These are phyloP conservation scores for Cosmorhoe ocellata DNA, from an alignment of 2,888 invertebrate genomes.

Conservation along the genomic window DNA sequence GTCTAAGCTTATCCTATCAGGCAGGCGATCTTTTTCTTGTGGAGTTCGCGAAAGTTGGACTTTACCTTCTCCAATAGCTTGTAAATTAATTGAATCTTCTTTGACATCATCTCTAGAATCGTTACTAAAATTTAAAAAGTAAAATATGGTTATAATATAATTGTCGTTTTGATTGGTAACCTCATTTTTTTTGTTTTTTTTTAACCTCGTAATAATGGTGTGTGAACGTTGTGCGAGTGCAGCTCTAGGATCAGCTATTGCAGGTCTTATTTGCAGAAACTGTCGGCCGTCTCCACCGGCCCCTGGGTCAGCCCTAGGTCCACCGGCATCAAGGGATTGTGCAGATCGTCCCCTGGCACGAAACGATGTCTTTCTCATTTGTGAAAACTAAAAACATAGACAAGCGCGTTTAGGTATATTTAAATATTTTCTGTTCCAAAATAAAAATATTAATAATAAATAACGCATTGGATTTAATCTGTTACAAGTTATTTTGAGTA, in stretches of 20 bases:
- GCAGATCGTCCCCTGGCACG: conserved; percentile 76
- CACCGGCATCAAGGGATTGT: conserved; percentile 69
- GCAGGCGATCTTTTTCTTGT: conserved; percentile 91
- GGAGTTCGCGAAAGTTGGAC: conserved; percentile 86
- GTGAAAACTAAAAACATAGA: conserved; percentile 28
- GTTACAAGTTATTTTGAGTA: too few relatives aligned
- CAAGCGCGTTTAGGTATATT: too few relatives aligned
- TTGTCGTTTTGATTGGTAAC: too few relatives aligned
- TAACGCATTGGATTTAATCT: too few relatives aligned
- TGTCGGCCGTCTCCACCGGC: conserved; percentile 66
- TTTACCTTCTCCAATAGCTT: conserved; percentile 84
- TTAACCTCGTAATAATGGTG: conserved; percentile 73
- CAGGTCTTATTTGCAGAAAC: conserved; percentile 76
- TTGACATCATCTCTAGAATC: conserved; percentile 60
- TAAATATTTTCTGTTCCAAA: too few relatives aligned
- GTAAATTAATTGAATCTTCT: conserved; percentile 73
- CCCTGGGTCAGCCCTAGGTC: conserved; percentile 51
- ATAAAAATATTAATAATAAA: too few relatives aligned
- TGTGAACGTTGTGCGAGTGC: conserved; percentile 72
- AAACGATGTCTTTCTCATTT: conserved; percentile 76
- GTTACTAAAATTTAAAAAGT: conserved; percentile 29
- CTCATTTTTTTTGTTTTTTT: neutral
- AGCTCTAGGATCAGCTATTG: conserved; percentile 65
- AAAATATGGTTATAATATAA: neutral
- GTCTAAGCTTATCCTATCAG: conserved; percentile 94